These are phyloP conservation scores for Neoascia interrupta DNA, from an alignment of 2,888 invertebrate genomes.

Conservation along the genomic window DNA sequence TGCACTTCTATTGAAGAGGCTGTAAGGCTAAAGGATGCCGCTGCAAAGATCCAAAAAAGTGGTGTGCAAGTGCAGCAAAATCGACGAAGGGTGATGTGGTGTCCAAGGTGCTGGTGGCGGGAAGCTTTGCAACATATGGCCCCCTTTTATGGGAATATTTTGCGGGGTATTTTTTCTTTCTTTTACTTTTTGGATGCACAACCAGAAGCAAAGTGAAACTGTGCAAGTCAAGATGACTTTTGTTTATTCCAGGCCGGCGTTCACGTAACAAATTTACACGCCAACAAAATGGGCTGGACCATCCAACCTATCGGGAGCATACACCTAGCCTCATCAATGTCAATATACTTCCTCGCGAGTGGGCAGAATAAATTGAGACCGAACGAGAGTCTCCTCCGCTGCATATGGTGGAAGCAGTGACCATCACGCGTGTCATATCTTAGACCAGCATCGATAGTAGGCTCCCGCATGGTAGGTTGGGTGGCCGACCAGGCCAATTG, in stretches of 20 bases:
- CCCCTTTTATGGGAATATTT: constrained; percentile 5
- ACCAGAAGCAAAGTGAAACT: constrained; percentile 25
- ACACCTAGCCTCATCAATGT: constrained; percentile 39
- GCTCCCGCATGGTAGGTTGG: constrained; percentile 12
- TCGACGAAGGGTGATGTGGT: constrained; percentile 14
- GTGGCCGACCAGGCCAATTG: constrained; percentile 46
- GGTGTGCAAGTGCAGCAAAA: constrained; percentile 1
- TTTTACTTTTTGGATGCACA: constrained; percentile 14
- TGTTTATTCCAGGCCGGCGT: constrained; percentile 45
- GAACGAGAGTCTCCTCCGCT: constrained; percentile 11
- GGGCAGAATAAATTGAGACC: constrained; percentile 35
- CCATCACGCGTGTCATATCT: constrained; percentile 32
- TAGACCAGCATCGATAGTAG: not conserved
- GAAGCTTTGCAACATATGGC: constrained; percentile 11
- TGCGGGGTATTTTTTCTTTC: too few relatives aligned
- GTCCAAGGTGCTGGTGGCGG: not conserved
- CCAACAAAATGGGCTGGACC: constrained; percentile 31
- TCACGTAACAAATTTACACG: constrained; percentile 60
- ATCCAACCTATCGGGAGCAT: constrained; percentile 31
- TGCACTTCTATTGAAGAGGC: constrained; percentile 44
- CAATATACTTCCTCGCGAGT: constrained; percentile 13
- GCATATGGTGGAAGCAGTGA: constrained; percentile 2
- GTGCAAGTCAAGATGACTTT: constrained; percentile 16
- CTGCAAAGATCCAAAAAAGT: constrained; percentile 10
- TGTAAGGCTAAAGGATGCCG: constrained; percentile 56